Evolutionary conservation across 1,140 invertebrate species (phyloP).

Genomic region (Hycleus cichorii): DNA sequence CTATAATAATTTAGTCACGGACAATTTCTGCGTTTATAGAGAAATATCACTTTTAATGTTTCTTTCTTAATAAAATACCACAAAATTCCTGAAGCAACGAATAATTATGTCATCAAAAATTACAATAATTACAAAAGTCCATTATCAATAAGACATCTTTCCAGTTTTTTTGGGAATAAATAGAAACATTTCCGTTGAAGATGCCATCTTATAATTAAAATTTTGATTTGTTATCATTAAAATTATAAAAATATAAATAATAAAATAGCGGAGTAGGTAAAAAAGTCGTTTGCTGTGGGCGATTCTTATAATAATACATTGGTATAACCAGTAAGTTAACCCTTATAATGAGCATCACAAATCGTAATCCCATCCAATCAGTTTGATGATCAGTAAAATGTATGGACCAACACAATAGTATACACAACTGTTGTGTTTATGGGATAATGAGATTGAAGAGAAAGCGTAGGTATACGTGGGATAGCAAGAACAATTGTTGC

Average conservation of each 20-base stretch:
- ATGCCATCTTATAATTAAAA: neutral
- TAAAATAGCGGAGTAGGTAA: neutral
- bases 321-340: neutral
- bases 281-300: too few species aligned
- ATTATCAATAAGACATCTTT: slow-evolving; percentile 10
- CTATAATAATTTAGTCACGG: slow-evolving; percentile 11
- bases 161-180: slow-evolving; percentile 3
- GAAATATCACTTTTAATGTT: slow-evolving; percentile 4
- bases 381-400: slow-evolving; percentile 12
- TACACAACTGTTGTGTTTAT: slow-evolving; percentile 14
- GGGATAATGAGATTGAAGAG: slow-evolving; percentile 16
- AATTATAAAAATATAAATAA: slow-evolving; percentile 3
- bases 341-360: slow-evolving; percentile 11
- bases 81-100: neutral
- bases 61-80: slow-evolving; percentile 3
- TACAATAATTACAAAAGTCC: slow-evolving; percentile 12
- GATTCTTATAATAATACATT: too few species aligned
- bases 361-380: slow-evolving; percentile 1
- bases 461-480: slow-evolving; percentile 5
- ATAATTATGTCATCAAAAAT: slow-evolving; percentile 15
- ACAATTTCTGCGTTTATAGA: slow-evolving; percentile 5
- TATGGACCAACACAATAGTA: slow-evolving; percentile 15
- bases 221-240: neutral
- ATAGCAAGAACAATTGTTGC: neutral
- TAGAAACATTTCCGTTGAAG: slow-evolving; percentile 3